Base-by-base conservation (phyloP, 2,113 vertebrate genomes). In the Mirounga angustirostris region DNA sequence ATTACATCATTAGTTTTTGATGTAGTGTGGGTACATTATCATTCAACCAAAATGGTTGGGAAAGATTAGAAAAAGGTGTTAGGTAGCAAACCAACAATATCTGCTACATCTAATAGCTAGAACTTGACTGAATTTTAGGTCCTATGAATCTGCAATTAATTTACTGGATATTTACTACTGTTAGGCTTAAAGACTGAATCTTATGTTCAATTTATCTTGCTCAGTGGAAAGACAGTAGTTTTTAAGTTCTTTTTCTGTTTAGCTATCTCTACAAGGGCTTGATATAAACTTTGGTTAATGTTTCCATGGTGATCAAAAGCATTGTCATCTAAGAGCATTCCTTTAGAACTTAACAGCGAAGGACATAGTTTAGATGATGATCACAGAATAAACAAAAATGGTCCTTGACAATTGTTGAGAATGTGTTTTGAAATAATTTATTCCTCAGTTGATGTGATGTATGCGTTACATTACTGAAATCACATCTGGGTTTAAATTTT, bases 301-400 rank as follows among this genome's bases (percentile, higher is more conserved):
- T 91, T 96, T 67, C 90, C 56, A 22, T 67, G 61, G 78, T 76
- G 28, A 87, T 63, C 73, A 94, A 81, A 94, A 58, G 33, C 65
- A 65, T 30, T 22, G 33, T 74, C 46, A 9, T 61, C 52, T 65
- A 33, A 86, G 46, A 87, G 18, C 15, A 5, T 74, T 71, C n/a
- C 67, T 87, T 61, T 46, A 61, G 74, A 63, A 65, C 9, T 18
- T 36, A 59, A 30, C 33, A 69, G 43, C 5, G 28, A 76, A 92
- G 52, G 33, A 52, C 28, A 89, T 46, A 30, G 15, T 63, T 85
- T 43, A 43, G 89, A 19, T 59, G 26, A 46, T 52, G 33, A 69
- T 76, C 58, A 80, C 19, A 43, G 36, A 86, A 78, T 54, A 78
- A 82, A 50, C 22, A 90, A 56, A 24, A 22, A 28, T 28, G 3